Conservation (phyloP, 2,888 invertebrate species). For the Microctonus hyperodae region DNA sequence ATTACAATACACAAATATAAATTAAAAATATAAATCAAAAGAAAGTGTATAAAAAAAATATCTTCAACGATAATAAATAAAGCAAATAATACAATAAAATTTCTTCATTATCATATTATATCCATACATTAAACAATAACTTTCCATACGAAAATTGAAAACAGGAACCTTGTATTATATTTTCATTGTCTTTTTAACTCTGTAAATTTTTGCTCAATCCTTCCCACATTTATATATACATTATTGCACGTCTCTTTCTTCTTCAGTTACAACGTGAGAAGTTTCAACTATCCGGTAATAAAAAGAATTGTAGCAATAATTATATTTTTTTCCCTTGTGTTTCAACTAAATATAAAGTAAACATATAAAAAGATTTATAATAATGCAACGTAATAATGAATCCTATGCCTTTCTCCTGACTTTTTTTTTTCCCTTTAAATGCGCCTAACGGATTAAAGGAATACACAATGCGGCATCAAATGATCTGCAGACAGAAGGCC, state of each 20-base stretch:
- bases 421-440: neutral
- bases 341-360: neutral
- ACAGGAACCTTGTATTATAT: neutral
- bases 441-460: neutral
- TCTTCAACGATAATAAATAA: neutral
- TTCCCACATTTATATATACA: constrained; percentile 13
- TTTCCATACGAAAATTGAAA: neutral
- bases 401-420: neutral
- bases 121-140: neutral
- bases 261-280: constrained; percentile 9
- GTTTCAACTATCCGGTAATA: neutral
- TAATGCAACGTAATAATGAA: neutral
- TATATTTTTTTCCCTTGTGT: neutral
- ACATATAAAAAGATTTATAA: neutral
- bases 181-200: neutral
- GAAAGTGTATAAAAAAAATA: too few relatives aligned
- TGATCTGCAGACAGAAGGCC: neutral
- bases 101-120: neutral
- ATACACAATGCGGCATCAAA: too few relatives aligned
- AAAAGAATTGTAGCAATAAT: neutral
- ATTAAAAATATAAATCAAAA: too few relatives aligned
- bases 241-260: neutral
- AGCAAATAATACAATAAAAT: neutral
- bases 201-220: constrained; percentile 2
- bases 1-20: too few relatives aligned